Percentiles rank a stretch among this genome's conserved stretches.
phyloP scores from a whole-genome alignment of 2,888 invertebrate species.

The Hyposoter didymator region DNA sequence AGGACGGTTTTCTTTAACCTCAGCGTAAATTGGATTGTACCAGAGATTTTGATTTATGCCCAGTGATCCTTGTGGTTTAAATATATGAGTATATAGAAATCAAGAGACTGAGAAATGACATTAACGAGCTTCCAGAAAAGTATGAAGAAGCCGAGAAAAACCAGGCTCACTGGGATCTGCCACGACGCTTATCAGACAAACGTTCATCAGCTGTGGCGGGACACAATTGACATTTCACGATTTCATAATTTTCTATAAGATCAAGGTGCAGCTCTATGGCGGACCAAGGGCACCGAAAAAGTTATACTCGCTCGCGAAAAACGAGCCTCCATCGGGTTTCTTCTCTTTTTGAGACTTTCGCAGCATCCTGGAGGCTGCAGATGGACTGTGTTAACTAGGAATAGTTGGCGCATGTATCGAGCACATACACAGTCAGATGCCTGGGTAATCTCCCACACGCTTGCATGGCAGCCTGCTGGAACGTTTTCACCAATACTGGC shows the following conservation, averaged over 20 bases:
- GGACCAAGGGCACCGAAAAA: not conserved
- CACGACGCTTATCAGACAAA: slow-evolving; percentile 41
- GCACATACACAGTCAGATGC: slow-evolving; percentile 13
- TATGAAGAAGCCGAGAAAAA: slow-evolving; percentile 13
- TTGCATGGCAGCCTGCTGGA: not conserved
- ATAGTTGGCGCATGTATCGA: slow-evolving; percentile 5
- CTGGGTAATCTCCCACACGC: slow-evolving; percentile 17
- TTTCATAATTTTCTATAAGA: no score
- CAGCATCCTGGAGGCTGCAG: slow-evolving; percentile 3
- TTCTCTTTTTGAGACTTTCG: slow-evolving; percentile 5
- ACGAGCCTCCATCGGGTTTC: slow-evolving; percentile 18
- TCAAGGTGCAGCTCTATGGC: no score
- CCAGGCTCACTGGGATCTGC: slow-evolving; percentile 8
- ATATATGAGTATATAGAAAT: slow-evolving; percentile 46
- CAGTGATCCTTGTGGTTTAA: slow-evolving; percentile 65
- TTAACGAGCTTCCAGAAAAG: slow-evolving; percentile 52
- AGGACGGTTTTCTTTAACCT: slow-evolving; percentile 75
- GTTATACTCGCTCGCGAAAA: slow-evolving; percentile 11
- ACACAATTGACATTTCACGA: slow-evolving; percentile 19
- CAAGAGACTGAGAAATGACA: slow-evolving; percentile 7
- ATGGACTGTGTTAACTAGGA: slow-evolving; percentile 32
- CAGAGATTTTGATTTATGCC: slow-evolving; percentile 77
- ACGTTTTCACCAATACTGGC: slow-evolving; percentile 28
- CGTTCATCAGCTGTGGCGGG: slow-evolving; percentile 5
- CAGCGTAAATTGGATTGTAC: slow-evolving; percentile 77